Conservation (phyloP, 1,140 invertebrate genomes). For the Drosophila ogumai region DNA sequence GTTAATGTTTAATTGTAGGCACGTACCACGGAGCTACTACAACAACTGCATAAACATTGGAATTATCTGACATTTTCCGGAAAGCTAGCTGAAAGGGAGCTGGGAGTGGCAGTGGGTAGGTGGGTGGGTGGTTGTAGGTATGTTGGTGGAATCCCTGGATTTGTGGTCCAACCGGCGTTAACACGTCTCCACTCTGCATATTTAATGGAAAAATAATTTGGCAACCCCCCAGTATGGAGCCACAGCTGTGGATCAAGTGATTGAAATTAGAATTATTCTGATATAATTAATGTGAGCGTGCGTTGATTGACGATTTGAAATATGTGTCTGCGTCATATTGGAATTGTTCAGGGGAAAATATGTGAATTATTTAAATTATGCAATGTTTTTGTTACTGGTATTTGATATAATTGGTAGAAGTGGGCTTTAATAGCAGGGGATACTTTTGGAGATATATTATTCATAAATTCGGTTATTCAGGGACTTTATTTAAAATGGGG, state of each 20-base stretch:
- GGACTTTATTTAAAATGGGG: too few relatives aligned
- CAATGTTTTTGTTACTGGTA: neutral
- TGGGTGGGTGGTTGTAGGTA: neutral
- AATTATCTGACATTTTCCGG: conserved; percentile 39
- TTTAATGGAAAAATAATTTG: conserved; percentile 47
- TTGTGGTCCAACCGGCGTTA: conserved; percentile 10
- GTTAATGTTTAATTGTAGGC: conserved; percentile 80
- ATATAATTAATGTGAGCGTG: conserved; percentile 19
- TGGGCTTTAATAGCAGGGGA: neutral
- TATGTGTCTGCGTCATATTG: neutral
- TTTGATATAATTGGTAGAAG: neutral
- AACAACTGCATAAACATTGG: conserved; percentile 77
- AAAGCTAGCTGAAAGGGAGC: neutral
- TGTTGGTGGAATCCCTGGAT: conserved; percentile 1
- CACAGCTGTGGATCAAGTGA: conserved; percentile 38
- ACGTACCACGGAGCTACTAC: conserved; percentile 59
- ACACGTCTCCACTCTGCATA: conserved; percentile 39
- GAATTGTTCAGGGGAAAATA: neutral
- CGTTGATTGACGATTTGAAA: conserved; percentile 8
- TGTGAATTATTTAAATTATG: conserved; percentile 6
- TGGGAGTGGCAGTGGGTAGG: conserved; percentile 1
- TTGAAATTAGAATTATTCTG: conserved; percentile 26
- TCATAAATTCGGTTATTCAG: too few relatives aligned
- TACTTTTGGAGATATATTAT: neutral
- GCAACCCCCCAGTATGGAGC: conserved; percentile 14